Conservation (phyloP, 1,140 invertebrate species). For the Papilio helenus region DNA sequence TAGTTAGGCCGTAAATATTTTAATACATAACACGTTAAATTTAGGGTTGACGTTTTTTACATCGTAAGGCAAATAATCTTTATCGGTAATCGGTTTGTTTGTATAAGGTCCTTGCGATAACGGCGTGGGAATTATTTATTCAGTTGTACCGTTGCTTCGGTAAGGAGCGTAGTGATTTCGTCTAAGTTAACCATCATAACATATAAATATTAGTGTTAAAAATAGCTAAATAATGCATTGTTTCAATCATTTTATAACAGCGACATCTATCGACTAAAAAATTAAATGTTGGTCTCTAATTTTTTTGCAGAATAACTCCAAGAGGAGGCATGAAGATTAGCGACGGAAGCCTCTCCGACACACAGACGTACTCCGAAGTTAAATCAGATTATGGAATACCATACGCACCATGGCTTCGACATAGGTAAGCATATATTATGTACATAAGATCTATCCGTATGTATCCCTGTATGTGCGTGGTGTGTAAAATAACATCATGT, state of each 20-base stretch:
- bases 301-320: conserved; percentile 78
- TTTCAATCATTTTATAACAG: not conserved
- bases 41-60: not conserved
- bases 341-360: conserved; percentile 92
- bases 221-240: not conserved
- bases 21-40: not conserved
- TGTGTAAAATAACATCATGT: conserved; percentile 29
- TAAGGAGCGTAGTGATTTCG: not conserved
- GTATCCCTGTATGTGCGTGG: conserved; percentile 3
- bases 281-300: not conserved
- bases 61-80: conserved; percentile 14
- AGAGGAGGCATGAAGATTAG: conserved; percentile 85
- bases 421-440: conserved; percentile 80
- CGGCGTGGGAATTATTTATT: conserved; percentile 30
- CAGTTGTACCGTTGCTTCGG: not conserved
- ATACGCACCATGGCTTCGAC: conserved; percentile 87
- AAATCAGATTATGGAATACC: conserved; percentile 87
- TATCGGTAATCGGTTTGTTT: conserved; percentile 31
- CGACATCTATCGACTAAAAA: not conserved
- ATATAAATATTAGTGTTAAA: not conserved
- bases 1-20: too few relatives aligned
- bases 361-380: conserved; percentile 86
- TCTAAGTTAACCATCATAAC: not conserved
- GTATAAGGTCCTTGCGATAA: conserved; percentile 1
- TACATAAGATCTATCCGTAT: not conserved